These are phyloP conservation scores for Oreocharis arfaki DNA, from an alignment of 2,113 vertebrate species.

Conservation along the genomic window DNA sequence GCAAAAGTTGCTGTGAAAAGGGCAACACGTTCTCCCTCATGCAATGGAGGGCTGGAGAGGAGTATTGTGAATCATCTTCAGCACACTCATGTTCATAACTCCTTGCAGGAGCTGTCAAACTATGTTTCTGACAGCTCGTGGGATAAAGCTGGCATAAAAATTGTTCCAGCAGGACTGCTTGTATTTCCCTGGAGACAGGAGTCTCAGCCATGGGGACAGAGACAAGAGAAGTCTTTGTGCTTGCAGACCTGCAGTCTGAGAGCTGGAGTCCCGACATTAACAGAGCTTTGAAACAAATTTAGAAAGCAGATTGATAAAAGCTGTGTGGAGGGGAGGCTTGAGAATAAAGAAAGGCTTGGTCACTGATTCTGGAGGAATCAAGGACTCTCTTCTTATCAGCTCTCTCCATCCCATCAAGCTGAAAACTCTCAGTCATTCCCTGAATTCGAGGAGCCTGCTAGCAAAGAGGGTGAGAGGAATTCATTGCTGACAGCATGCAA, in stretches of 20 bases:
- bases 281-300: not conserved
- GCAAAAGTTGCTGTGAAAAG: not conserved
- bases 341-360: not conserved
- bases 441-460: not conserved
- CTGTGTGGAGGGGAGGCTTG: not conserved
- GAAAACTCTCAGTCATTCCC: not conserved
- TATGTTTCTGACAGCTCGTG: not conserved
- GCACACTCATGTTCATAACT: not conserved
- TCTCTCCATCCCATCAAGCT: not conserved
- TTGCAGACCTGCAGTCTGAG: not conserved
- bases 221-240: not conserved
- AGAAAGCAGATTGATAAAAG: not conserved
- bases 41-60: not conserved
- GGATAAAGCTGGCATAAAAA: not conserved
- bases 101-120: not conserved
- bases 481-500: not conserved
- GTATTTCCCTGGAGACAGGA: not conserved
- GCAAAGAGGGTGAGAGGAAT: not conserved
- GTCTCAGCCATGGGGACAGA: not conserved
- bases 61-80: not conserved
- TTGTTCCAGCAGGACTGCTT: not conserved
- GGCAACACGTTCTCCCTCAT: not conserved
- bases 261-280: not conserved
- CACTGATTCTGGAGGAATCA: not conserved
- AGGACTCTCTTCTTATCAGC: not conserved